Conservation (phyloP, 2,888 invertebrate genomes). For the Elmis aenea region DNA sequence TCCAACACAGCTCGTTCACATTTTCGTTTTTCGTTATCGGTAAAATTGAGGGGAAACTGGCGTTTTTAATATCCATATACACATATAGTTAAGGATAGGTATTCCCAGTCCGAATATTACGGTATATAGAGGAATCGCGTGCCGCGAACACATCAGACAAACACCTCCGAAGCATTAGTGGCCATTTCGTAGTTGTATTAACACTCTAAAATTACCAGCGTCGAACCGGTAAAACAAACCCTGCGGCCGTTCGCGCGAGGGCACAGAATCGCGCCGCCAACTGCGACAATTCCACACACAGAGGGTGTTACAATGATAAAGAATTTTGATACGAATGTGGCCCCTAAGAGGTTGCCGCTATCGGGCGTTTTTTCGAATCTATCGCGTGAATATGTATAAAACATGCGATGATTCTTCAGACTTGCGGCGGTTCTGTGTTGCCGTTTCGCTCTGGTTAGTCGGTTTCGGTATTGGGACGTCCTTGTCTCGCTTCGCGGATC, state of each 20-base stretch:
- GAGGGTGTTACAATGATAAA: constrained; percentile 14
- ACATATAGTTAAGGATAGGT: too few species aligned
- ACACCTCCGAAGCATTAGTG: constrained; percentile 48
- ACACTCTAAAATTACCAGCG: constrained; percentile 39
- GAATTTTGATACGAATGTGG: constrained; percentile 10
- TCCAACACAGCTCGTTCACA: too few species aligned
- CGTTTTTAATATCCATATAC: too few species aligned
- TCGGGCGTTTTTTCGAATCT: constrained; percentile 17
- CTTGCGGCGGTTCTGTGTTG: constrained; percentile 13
- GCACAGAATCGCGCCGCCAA: constrained; percentile 6
- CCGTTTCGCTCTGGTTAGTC: constrained; percentile 14
- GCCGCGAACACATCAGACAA: constrained; percentile 43
- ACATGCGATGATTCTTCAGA: constrained; percentile 25
- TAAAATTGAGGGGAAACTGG: too few species aligned
- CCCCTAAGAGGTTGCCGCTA: constrained; percentile 9
- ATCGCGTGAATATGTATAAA: constrained; percentile 20
- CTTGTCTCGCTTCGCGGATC: too few species aligned
- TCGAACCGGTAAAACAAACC: constrained; percentile 12
- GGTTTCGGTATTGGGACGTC: too few species aligned
- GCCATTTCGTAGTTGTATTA: constrained; percentile 46
- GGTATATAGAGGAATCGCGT: constrained; percentile 41
- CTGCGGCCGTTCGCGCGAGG: constrained; percentile 5
- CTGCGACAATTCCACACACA: constrained; percentile 6
- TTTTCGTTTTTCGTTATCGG: too few species aligned
- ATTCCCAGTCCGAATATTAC: too few species aligned